phyloP scores from a whole-genome alignment of 2,888 invertebrate species.

The Carabus problematicus region DNA sequence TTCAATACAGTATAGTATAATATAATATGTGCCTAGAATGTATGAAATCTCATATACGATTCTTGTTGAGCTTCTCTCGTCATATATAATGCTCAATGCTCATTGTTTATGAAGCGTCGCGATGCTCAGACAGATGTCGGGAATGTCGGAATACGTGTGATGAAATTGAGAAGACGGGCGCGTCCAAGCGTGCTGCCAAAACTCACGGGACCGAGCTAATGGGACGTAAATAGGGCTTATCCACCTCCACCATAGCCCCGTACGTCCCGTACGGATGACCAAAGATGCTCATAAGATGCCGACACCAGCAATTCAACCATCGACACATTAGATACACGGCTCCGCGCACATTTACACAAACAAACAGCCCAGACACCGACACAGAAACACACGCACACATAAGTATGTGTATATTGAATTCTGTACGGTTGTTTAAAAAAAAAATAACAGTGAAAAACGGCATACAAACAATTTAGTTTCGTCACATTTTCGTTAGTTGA shows the following conservation, averaged over 20 bases:
- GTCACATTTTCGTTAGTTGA: too few relatives aligned
- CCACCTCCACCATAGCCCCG: constrained; percentile 21
- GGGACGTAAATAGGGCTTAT: constrained; percentile 51
- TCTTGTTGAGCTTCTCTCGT: too few relatives aligned
- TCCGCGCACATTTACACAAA: neutral
- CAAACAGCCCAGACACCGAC: neutral
- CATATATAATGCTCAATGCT: too few relatives aligned
- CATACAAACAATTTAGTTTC: too few relatives aligned
- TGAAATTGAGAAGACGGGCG: constrained; percentile 54
- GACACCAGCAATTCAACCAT: constrained; percentile 15
- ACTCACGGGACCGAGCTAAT: constrained; percentile 51
- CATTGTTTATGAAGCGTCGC: too few relatives aligned
- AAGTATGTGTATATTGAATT: neutral
- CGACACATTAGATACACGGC: neutral
- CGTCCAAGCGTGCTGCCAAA: constrained; percentile 56
- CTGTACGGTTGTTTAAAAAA: neutral
- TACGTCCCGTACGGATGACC: constrained; percentile 2
- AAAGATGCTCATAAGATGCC: constrained; percentile 21
- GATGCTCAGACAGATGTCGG: constrained; percentile 11
- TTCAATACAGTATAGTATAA: too few relatives aligned
- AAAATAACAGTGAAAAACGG: too few relatives aligned
- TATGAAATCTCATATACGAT: too few relatives aligned
- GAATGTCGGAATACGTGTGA: constrained; percentile 50
- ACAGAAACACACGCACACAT: neutral
- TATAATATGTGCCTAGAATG: too few relatives aligned